Evolutionary conservation across 2,113 vertebrate genomes (phyloP).

Genomic region (Plotosus lineatus): DNA sequence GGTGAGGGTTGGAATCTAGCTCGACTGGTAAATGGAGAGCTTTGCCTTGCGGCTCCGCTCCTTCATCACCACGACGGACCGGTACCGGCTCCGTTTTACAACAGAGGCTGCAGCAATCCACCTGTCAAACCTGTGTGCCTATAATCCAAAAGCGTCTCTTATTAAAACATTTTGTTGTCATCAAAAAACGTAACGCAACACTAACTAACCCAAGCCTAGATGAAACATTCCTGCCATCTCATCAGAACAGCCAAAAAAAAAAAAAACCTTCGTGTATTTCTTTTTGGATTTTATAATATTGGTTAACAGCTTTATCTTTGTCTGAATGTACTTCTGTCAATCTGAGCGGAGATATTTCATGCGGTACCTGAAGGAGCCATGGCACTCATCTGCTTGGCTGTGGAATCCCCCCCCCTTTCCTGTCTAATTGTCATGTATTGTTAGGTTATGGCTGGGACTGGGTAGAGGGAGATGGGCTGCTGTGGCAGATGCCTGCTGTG

Average conservation of each 20-base stretch:
- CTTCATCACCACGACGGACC: too few species aligned
- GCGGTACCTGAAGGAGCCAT: conserved; percentile 38
- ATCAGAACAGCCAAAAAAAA: not conserved
- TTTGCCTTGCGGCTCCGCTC: too few species aligned
- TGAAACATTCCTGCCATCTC: not conserved
- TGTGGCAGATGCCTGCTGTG: conserved; percentile 75
- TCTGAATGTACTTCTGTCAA: not conserved
- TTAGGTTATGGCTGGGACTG: conserved; percentile 66
- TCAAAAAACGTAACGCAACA: not conserved
- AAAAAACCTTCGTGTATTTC: too few species aligned
- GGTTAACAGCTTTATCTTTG: not conserved
- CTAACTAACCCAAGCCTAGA: not conserved
- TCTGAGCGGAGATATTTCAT: not conserved
- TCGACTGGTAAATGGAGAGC: too few species aligned
- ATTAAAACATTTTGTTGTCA: not conserved
- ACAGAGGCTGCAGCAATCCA: too few species aligned
- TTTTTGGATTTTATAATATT: not conserved
- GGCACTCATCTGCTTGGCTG: conserved; percentile 51
- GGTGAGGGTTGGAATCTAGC: too few species aligned
- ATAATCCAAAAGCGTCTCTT: too few species aligned
- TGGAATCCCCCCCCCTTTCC: conserved; percentile 61
- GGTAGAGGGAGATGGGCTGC: conserved; percentile 62
- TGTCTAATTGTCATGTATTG: conserved; percentile 71
- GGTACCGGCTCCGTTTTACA: too few species aligned
- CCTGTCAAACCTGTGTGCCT: too few species aligned